Base-by-base conservation (phyloP, 2,113 vertebrate species). In the Erpornis zantholeuca region DNA sequence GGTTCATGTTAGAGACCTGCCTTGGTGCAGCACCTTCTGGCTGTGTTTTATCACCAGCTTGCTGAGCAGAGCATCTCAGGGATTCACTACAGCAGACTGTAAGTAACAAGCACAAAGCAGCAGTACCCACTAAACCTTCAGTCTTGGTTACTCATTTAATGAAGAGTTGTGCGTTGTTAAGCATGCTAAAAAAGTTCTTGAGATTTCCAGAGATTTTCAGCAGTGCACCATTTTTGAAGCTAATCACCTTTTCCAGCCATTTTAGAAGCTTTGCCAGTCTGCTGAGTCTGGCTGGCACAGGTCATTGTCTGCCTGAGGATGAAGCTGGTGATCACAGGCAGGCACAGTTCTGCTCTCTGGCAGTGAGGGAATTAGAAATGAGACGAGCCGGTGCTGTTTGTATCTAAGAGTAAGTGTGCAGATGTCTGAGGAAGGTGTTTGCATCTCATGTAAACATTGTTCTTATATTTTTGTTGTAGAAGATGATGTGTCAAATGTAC, bases 401-500 rank as follows among this genome's bases (percentile, higher is more conserved):
- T 91, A 53, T 92, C 82, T 94, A 63, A 87, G 81, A 91, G 71
- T 89, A 60, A 90, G 87, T 33, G 63, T 93, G 88, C 92, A 94
- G 93, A 96, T 97, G 78, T 97, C 95, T 97, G 91, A 97, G 95
- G 94, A 96, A 94, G 90, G 95, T 98, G 97, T 97, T 98, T 97
- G 92, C 97, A 94, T 97, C 95, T 98, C 93, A 66, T 96, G 90
- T 98, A 98, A 98, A 98, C 97, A 90, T 98, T 97, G 97, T 97
- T 98, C 96, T 98, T 98, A 96, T 98, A 97, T 97, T 98, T 98
- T 97, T 97, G 50, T 98, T 98, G 96, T 96, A 99, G 99, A 99
- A 96, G 99, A 99, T 97, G 99, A 99, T 97, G 98, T 98, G 97
- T 99, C 98, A 98, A 99, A 99, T 97, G 98, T 99, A 97, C 99